These are phyloP conservation scores for Eleutherodactylus coqui DNA, from an alignment of 2,797 vertebrate species.

Conservation along the genomic window DNA sequence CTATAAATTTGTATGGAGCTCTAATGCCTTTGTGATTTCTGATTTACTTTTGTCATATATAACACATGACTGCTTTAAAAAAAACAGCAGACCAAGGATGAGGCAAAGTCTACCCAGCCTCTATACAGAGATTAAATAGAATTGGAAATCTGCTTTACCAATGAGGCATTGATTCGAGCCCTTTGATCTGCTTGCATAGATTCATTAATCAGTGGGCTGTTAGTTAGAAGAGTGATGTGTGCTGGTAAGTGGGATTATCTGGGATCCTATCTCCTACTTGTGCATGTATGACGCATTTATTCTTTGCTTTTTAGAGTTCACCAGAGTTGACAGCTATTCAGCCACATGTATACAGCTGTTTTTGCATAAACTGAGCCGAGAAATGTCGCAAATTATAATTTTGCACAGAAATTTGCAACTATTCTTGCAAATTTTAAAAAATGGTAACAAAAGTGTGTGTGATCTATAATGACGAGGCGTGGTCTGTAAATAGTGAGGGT, in stretches of 20 bases:
- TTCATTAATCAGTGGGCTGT: neutral
- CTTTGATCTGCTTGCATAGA: slow-evolving; percentile 12
- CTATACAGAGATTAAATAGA: neutral
- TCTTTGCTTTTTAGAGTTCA: too few relatives aligned
- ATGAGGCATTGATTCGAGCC: neutral
- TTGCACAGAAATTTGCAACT: too few relatives aligned
- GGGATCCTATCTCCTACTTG: neutral
- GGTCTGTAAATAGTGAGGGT: too few relatives aligned
- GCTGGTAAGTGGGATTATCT: neutral
- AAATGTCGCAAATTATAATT: too few relatives aligned
- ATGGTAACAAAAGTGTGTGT: too few relatives aligned
- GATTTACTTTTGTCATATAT: neutral
- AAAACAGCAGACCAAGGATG: neutral
- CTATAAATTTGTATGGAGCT: neutral
- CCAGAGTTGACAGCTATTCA: too few relatives aligned
- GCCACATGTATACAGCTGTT: too few relatives aligned
- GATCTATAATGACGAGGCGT: too few relatives aligned
- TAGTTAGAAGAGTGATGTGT: neutral
- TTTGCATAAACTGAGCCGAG: too few relatives aligned
- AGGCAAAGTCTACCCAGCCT: neutral
- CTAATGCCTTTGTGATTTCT: slow-evolving; percentile 11
- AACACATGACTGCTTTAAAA: slow-evolving; percentile 13
- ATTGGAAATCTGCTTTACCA: neutral
- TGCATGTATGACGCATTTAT: neutral
- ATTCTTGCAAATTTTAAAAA: too few relatives aligned